These are phyloP conservation scores for Cabera pusaria DNA, from an alignment of 2,888 invertebrate species.

Conservation along the genomic window DNA sequence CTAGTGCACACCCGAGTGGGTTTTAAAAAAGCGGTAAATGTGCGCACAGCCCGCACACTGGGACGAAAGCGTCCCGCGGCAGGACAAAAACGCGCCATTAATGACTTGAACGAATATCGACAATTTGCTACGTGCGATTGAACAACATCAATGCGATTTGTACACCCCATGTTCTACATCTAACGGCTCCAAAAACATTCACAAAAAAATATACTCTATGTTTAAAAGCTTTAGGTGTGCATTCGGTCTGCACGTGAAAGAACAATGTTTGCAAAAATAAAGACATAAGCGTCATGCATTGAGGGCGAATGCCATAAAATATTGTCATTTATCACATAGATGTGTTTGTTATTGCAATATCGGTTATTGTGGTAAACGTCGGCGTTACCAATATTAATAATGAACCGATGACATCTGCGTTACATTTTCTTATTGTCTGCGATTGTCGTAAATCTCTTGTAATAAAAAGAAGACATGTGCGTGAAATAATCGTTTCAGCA, in stretches of 20 bases:
- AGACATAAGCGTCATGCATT: constrained; percentile 70
- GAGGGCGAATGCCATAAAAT: constrained; percentile 77
- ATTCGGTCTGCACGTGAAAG: constrained; percentile 22
- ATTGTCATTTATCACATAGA: constrained; percentile 77
- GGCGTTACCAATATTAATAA: constrained; percentile 74
- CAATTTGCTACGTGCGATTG: constrained; percentile 81
- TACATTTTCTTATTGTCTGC: constrained; percentile 55
- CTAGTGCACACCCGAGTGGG: constrained; percentile 54
- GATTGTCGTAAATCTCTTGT: constrained; percentile 45
- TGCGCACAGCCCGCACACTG: constrained; percentile 50
- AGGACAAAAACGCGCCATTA: constrained; percentile 64
- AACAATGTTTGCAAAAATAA: constrained; percentile 59
- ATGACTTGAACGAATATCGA: constrained; percentile 71
- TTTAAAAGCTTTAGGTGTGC: constrained; percentile 13
- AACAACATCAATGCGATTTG: constrained; percentile 72
- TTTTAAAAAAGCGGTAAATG: constrained; percentile 51
- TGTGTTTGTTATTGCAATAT: constrained; percentile 74
- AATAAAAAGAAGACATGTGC: constrained; percentile 40
- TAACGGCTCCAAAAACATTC: constrained; percentile 39
- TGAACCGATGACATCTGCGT: constrained; percentile 67
- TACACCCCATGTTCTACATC: constrained; percentile 58
- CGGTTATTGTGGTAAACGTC: constrained; percentile 77
- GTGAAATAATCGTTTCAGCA: constrained; percentile 35
- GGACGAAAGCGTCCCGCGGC: constrained; percentile 34
- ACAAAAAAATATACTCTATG: constrained; percentile 28